These are phyloP conservation scores for Gymnogyps californianus DNA, from an alignment of 2,113 vertebrate genomes.

Conservation along the genomic window DNA sequence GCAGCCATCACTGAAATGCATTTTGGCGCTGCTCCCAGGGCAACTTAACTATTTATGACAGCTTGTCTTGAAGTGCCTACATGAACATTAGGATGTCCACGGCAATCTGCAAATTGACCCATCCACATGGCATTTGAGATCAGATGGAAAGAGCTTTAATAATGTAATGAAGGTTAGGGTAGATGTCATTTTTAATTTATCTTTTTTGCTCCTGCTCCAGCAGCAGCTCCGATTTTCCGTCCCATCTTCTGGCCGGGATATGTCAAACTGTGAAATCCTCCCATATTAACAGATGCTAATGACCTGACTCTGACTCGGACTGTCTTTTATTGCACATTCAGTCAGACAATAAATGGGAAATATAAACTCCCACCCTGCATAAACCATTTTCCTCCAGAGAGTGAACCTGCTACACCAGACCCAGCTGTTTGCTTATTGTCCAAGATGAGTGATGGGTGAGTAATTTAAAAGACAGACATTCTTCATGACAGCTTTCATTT, in stretches of 20 bases:
- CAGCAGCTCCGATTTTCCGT: not conserved
- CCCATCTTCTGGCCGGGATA: not conserved
- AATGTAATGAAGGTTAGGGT: constrained; percentile 45
- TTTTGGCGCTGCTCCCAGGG: constrained; percentile 70
- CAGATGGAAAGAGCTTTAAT: constrained; percentile 46
- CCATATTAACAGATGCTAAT: constrained; percentile 36
- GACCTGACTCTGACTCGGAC: not conserved
- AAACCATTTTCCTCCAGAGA: constrained; percentile 20
- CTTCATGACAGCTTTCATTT: constrained; percentile 5
- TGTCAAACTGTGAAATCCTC: constrained; percentile 18
- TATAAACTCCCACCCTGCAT: not conserved
- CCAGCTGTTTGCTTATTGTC: constrained; percentile 15
- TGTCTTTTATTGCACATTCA: constrained; percentile 21
- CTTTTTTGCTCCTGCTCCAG: not conserved
- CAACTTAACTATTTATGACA: constrained; percentile 72
- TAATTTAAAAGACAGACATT: constrained; percentile 19
- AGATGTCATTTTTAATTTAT: constrained; percentile 45
- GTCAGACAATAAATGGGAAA: not conserved
- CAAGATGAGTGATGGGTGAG: not conserved
- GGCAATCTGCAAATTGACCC: constrained; percentile 69
- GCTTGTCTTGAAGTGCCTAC: constrained; percentile 70
- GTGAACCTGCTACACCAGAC: not conserved
- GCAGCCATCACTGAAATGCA: constrained; percentile 67
- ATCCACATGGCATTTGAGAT: constrained; percentile 56
- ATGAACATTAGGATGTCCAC: constrained; percentile 56